A percentile compares a stretch with the other conserved stretches of the same genome.
phyloP scores from a whole-genome alignment of 2,113 vertebrate genomes.

The Furnarius figulus region DNA sequence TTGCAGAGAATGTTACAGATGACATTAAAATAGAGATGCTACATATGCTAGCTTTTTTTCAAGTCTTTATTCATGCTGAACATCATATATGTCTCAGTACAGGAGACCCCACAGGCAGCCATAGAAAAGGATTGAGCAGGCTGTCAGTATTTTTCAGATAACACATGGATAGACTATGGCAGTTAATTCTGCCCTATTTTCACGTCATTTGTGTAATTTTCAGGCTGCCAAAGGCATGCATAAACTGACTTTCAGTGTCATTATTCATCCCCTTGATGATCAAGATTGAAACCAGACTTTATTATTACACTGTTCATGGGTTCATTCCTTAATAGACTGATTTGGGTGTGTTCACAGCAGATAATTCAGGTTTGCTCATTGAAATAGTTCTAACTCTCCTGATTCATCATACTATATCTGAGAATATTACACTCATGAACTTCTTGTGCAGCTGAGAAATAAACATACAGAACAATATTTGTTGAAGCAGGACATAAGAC shows the following conservation, averaged over 20 bases:
- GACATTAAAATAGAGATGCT: constrained; percentile 73
- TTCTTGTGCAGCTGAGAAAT: not conserved
- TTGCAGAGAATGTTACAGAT: constrained; percentile 56
- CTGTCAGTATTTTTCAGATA: constrained; percentile 63
- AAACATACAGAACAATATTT: not conserved
- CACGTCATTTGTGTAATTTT: constrained; percentile 32
- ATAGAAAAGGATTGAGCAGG: constrained; percentile 59
- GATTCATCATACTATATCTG: not conserved
- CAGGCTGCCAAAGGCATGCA: constrained; percentile 24
- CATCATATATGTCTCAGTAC: constrained; percentile 13
- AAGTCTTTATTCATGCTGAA: constrained; percentile 58
- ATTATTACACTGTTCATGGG: not conserved
- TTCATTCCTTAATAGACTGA: not conserved
- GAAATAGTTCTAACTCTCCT: not conserved
- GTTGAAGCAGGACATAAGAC: not conserved
- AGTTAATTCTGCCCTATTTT: constrained; percentile 64
- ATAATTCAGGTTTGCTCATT: not conserved
- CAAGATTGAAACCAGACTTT: constrained; percentile 19
- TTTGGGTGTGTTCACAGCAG: not conserved
- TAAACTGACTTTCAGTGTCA: constrained; percentile 26
- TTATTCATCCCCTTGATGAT: constrained; percentile 41
- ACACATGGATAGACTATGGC: constrained; percentile 21
- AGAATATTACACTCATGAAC: not conserved
- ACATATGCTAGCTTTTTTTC: constrained; percentile 62
- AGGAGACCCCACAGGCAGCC: constrained; percentile 56